Conservation (phyloP, 2,888 invertebrate species). For the Drosophila monieri region DNA sequence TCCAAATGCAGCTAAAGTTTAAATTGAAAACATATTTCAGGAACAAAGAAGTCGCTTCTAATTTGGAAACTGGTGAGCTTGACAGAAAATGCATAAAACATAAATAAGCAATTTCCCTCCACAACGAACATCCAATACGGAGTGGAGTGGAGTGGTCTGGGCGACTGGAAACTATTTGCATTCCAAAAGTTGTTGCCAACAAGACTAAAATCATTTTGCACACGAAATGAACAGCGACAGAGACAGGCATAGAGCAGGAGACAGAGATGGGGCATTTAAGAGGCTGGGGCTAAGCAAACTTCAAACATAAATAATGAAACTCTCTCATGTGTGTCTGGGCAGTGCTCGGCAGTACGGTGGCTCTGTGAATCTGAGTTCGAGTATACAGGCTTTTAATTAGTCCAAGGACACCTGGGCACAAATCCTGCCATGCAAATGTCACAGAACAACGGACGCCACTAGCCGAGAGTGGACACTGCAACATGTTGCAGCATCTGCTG, state of each 20-base stretch:
- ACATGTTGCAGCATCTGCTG: not conserved
- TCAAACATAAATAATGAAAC: slow-evolving; percentile 63
- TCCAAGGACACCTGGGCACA: slow-evolving; percentile 63
- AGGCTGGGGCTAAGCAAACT: slow-evolving; percentile 35
- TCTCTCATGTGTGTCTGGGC: slow-evolving; percentile 28
- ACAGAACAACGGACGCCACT: slow-evolving; percentile 16
- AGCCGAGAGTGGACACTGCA: slow-evolving; percentile 16
- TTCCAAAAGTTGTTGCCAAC: slow-evolving; percentile 60
- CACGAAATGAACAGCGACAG: slow-evolving; percentile 63
- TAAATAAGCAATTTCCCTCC: slow-evolving; percentile 73
- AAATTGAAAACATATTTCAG: slow-evolving; percentile 73
- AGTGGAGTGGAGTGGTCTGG: not conserved
- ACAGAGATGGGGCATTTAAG: not conserved
- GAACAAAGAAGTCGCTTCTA: slow-evolving; percentile 53
- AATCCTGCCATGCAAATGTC: slow-evolving; percentile 43
- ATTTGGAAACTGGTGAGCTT: slow-evolving; percentile 44
- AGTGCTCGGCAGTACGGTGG: not conserved
- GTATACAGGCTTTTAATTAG: slow-evolving; percentile 68
- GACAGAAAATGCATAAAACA: slow-evolving; percentile 53
- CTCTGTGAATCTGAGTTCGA: slow-evolving; percentile 2
- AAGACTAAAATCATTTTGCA: slow-evolving; percentile 58
- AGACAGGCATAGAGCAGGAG: not conserved
- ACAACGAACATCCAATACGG: slow-evolving; percentile 47
- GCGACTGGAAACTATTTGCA: slow-evolving; percentile 68
- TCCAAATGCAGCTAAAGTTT: slow-evolving; percentile 52